Conservation (phyloP, 2,113 vertebrate species). For the Bombycilla garrulus region DNA sequence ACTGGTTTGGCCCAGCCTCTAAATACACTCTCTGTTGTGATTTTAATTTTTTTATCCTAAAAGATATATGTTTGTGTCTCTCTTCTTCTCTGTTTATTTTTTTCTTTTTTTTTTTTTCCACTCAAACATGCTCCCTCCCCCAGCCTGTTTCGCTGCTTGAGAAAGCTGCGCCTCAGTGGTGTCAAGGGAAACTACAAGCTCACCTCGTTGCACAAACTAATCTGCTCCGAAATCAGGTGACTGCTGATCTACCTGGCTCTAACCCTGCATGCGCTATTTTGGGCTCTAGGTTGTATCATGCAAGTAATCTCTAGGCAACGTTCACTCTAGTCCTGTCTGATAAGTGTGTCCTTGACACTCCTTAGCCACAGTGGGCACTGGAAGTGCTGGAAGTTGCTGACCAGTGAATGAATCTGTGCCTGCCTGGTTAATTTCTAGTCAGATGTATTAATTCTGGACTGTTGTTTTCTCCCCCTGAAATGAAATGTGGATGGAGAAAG, state of each 20-base stretch:
- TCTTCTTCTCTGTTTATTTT: slow-evolving; percentile 63
- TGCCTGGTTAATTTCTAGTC: neutral
- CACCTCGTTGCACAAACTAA: slow-evolving; percentile 98
- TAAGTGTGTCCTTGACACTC: neutral
- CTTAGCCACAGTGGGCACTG: neutral
- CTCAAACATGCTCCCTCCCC: slow-evolving; percentile 57
- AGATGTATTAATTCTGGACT: neutral
- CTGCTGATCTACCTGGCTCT: slow-evolving; percentile 66
- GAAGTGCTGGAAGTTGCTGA: neutral
- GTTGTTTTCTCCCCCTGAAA: neutral
- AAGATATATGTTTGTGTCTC: slow-evolving; percentile 48
- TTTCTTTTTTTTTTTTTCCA: neutral
- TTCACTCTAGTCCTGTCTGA: slow-evolving; percentile 33
- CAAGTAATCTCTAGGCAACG: slow-evolving; percentile 30
- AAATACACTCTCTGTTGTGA: slow-evolving; percentile 44
- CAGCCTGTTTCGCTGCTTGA: slow-evolving; percentile 97
- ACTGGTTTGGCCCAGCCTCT: slow-evolving; percentile 23
- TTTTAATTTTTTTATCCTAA: slow-evolving; percentile 29
- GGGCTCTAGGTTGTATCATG: slow-evolving; percentile 33
- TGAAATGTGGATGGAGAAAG: neutral
- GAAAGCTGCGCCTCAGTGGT: slow-evolving; percentile 97
- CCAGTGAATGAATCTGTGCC: neutral
- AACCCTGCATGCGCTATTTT: slow-evolving; percentile 74
- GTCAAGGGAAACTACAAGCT: slow-evolving; percentile 98
- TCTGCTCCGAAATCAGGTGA: slow-evolving; percentile 99